Conservation (phyloP, 2,113 vertebrate species). For the human (Homo sapiens) region DNA sequence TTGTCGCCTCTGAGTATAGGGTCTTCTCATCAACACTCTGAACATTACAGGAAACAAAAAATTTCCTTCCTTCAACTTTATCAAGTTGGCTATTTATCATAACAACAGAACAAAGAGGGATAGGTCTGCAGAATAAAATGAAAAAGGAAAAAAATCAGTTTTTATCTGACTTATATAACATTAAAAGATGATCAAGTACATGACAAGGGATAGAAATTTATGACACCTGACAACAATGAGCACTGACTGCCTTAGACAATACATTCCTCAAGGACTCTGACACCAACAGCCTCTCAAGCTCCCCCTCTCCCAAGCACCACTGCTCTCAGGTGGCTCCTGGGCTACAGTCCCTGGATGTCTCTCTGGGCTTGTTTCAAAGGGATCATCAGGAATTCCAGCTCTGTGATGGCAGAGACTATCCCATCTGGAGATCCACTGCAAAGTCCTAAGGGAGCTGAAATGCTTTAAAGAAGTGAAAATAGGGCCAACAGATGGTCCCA, state of each 20-base stretch:
- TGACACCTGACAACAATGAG: accelerated
- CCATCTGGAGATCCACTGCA: neutral
- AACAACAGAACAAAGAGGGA: conserved; percentile 71
- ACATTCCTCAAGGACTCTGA: neutral
- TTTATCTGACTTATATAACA: neutral
- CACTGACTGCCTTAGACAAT: neutral
- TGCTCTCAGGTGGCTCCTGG: neutral
- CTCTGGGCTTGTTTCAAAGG: neutral
- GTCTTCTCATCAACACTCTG: conserved; percentile 59
- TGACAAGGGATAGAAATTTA: neutral
- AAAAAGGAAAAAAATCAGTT: neutral
- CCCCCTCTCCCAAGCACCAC: neutral
- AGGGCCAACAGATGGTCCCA: neutral
- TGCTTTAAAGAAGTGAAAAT: neutral
- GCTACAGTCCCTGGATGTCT: neutral
- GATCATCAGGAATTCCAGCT: neutral
- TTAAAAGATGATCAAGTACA: neutral
- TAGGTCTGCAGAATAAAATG: conserved; percentile 64
- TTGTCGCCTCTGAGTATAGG: conserved; percentile 70
- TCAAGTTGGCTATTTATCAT: conserved; percentile 73
- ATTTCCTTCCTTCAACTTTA: conserved; percentile 73
- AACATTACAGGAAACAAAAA: conserved; percentile 66
- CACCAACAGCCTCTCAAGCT: neutral
- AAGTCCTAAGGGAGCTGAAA: neutral
- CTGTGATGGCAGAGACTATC: neutral